Conservation (phyloP, 2,797 vertebrate genomes). For the Dryobates pubescens region DNA sequence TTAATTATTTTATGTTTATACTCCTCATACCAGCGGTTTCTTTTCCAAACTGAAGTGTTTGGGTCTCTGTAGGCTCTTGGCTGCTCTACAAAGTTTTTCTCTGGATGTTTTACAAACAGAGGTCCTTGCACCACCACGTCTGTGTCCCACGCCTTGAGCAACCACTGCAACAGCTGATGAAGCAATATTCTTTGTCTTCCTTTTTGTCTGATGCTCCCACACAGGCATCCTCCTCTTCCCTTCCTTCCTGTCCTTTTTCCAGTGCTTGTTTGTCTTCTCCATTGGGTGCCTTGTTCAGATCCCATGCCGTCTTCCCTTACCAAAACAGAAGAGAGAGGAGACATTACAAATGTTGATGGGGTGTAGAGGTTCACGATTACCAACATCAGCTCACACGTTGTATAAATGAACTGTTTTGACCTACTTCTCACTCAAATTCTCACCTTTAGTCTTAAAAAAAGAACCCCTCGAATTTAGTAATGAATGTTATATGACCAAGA, state of each 20-base stretch:
- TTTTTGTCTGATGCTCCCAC: background rate
- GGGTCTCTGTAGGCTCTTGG: background rate
- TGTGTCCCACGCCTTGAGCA: background rate
- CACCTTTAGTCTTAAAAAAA: background rate
- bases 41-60: background rate
- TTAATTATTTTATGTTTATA: background rate
- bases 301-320: background rate
- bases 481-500: background rate
- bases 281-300: background rate
- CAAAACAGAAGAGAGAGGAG: background rate
- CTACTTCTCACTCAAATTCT: background rate
- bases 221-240: background rate
- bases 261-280: background rate
- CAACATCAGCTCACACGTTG: background rate
- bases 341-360: background rate
- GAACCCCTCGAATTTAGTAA: background rate
- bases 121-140: rapidly evolving
- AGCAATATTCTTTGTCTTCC: background rate
- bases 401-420: background rate
- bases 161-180: background rate
- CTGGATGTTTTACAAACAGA: background rate
- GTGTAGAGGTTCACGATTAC: background rate
- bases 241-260: background rate
- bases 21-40: background rate
- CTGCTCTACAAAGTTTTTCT: background rate